phyloP scores from a whole-genome alignment of 1,140 invertebrate genomes.

The Ctenoplectra terminalis region DNA sequence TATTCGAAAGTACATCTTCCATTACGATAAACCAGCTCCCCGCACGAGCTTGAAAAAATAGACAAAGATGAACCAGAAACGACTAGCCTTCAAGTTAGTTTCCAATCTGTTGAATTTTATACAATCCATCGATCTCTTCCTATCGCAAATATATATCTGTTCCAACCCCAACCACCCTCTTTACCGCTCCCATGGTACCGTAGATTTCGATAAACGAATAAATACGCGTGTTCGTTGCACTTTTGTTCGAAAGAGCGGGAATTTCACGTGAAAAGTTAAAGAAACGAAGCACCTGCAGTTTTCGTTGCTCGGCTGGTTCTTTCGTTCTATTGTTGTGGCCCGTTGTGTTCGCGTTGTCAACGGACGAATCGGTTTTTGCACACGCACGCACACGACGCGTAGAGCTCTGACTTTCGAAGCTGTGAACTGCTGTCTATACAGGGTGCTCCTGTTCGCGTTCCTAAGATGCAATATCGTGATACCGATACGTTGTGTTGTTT shows the following conservation, averaged over 20 bases:
- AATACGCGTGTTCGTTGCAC: not conserved
- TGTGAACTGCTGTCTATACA: not conserved
- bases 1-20: not conserved
- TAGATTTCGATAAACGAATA: not conserved
- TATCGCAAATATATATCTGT: no score
- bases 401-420: conserved; percentile 38
- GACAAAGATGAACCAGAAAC: no score
- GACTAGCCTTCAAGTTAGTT: no score
- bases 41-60: no score
- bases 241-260: not conserved
- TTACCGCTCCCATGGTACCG: no score
- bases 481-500: no score
- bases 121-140: no score
- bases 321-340: not conserved
- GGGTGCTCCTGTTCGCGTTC: not conserved
- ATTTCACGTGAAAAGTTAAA: conserved; percentile 30
- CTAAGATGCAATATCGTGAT: not conserved
- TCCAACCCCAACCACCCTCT: no score
- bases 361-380: conserved; percentile 40
- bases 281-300: conserved; percentile 1
- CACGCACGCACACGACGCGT: conserved; percentile 21
- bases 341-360: conserved; percentile 29
- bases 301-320: not conserved
- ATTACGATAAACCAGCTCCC: no score
- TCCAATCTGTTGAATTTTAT: no score